These are phyloP conservation scores for Bursaphelenchus mucronatus DNA, from an alignment of 1,140 invertebrate genomes.

Conservation along the genomic window DNA sequence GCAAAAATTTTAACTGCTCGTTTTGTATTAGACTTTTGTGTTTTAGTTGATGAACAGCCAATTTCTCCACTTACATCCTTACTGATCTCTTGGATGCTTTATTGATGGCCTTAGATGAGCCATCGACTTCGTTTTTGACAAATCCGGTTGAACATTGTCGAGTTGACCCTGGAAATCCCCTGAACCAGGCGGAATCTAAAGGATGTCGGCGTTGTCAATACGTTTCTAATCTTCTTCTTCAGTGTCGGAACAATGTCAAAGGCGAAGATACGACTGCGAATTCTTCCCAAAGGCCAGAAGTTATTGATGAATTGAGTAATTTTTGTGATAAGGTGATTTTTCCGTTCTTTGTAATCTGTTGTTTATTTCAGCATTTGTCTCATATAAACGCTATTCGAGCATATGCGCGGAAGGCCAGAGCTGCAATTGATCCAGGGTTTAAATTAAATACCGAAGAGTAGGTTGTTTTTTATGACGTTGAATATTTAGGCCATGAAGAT, in stretches of 20 bases:
- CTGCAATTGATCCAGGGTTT: slow-evolving; percentile 13
- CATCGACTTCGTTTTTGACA: no score
- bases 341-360: background rate
- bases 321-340: slow-evolving; percentile 18
- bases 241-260: slow-evolving; percentile 6
- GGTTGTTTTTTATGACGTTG: no score
- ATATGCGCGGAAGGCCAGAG: slow-evolving; percentile 1
- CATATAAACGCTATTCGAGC: slow-evolving; percentile 1
- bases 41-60: no score
- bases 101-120: no score
- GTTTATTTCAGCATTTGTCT: slow-evolving; percentile 12
- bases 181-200: no score
- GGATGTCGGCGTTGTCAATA: slow-evolving; percentile 10
- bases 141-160: no score
- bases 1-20: no score
- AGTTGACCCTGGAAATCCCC: no score
- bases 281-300: background rate
- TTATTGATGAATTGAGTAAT: background rate
- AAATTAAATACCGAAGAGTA: background rate
- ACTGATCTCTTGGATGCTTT: no score
- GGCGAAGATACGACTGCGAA: background rate
- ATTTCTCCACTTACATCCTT: no score
- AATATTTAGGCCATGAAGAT: no score
- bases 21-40: no score
- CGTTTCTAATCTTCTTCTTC: slow-evolving; percentile 13